phyloP scores from a whole-genome alignment of 2,113 vertebrate genomes.

The Coturnix japonica region DNA sequence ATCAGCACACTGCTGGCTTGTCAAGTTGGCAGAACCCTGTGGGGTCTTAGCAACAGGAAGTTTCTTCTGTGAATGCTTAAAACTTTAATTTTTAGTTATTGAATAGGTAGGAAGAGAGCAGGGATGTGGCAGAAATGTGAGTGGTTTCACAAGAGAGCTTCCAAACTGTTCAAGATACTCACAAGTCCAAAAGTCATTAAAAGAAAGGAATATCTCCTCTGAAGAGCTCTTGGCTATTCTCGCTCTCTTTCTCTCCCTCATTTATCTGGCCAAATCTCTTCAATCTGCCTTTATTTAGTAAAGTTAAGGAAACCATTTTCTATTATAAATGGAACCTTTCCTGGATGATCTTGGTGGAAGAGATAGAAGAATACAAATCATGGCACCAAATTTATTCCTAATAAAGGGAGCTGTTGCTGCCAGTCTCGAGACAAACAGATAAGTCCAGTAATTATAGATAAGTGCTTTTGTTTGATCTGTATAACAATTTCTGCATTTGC shows the following conservation, averaged over 20 bases:
- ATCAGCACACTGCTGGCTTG: not conserved
- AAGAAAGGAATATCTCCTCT: not conserved
- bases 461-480: conserved; percentile 64
- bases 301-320: not conserved
- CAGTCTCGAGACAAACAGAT: conserved; percentile 40
- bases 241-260: not conserved
- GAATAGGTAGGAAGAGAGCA: conserved; percentile 4
- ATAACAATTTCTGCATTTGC: conserved; percentile 49
- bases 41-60: conserved; percentile 10
- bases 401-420: conserved; percentile 7
- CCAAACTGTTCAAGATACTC: not conserved
- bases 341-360: not conserved
- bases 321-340: not conserved
- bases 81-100: conserved; percentile 30
- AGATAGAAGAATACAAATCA: conserved; percentile 21
- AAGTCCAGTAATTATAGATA: conserved; percentile 71
- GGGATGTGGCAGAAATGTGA: not conserved
- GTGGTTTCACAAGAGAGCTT: conserved; percentile 23
- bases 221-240: not conserved
- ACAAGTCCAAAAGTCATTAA: conserved; percentile 19
- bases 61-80: not conserved
- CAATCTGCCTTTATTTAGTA: conserved; percentile 34
- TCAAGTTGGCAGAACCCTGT: conserved; percentile 3
- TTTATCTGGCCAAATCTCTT: conserved; percentile 26
- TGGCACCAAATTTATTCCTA: conserved; percentile 11